Evolutionary conservation across 1,140 invertebrate genomes (phyloP), one percentile per base, ranked within the genome.

Genomic region (Philopotamus ludificatus): DNA sequence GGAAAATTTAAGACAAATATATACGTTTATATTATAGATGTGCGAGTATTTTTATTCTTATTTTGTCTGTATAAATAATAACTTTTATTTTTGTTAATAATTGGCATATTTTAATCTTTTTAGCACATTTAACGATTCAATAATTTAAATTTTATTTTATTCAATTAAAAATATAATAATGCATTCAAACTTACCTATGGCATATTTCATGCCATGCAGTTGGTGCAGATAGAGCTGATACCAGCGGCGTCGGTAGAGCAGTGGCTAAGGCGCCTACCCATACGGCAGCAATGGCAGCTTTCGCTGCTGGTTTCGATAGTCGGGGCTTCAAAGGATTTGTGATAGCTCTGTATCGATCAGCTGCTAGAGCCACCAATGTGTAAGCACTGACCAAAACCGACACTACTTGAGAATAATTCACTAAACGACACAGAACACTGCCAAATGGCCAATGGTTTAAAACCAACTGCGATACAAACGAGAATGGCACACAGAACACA

Each of bases 331-430:
- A 77, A 0, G 94, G 94, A 80, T 90, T 90, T 80, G 95, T 89
- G 60, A 96, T 95, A 12, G 91, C 92, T 72, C 92, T 86, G 72
- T 93, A 95, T 8, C 92, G 83, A 76, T 95, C 93, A 44, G 91
- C 84, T 57, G 90, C 92, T 72, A 95, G 92, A 1, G 90, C 91
- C 1, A 94, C 86, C 67, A 94, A 72, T 0, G 92, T 94, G 73
- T 94, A 94, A 1, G 91, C 89, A 73, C 87, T 91, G 12, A 93
- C 89, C 50, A 93, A 82, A 26, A 94, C 91, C 0, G 90, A 90
- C 0, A 93, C 85, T 0, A 87, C 89, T 76, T 92, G 87, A 0
- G 87, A 86, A 73, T 89, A 93, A 75, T 87, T 88, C 55, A 93
- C 89, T 10, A 87, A 77, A 39, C 87, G 84, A 73, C 92, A 95